These are phyloP conservation scores for Myotis yumanensis DNA, from an alignment of 2,113 vertebrate genomes.

Conservation along the genomic window DNA sequence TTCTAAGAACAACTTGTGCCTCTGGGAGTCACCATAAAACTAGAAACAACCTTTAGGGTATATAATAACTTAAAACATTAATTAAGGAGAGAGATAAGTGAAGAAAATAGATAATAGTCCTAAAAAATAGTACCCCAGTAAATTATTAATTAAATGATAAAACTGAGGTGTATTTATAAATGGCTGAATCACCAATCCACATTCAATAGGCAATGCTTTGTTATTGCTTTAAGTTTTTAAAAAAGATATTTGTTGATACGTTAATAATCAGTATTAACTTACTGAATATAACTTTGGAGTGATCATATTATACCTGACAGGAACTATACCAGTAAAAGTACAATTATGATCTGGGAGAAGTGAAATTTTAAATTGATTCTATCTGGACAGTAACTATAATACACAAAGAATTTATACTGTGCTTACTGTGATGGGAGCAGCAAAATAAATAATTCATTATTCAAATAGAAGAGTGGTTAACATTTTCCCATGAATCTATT, in stretches of 20 bases:
- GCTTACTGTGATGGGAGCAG: not conserved
- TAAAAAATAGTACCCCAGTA: not conserved
- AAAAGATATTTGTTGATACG: not conserved
- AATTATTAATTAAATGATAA: not conserved
- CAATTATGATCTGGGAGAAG: not conserved
- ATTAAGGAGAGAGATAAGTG: not conserved
- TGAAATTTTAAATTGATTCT: not conserved
- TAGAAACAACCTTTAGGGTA: not conserved
- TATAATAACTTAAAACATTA: not conserved
- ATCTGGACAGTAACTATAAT: not conserved
- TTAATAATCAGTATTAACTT: not conserved
- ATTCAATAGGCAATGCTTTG: not conserved
- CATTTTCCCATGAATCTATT: not conserved
- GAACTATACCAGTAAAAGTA: not conserved
- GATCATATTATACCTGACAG: not conserved
- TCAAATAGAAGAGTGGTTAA: slow-evolving; percentile 30
- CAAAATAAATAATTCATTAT: slow-evolving; percentile 62
- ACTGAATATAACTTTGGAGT: not conserved
- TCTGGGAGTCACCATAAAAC: not conserved
- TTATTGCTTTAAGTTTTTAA: not conserved
- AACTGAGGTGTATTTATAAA: not conserved
- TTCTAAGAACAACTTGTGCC: not conserved
- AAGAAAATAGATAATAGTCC: not conserved
- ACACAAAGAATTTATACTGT: not conserved
- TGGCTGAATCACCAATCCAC: not conserved